Percentiles rank a stretch among this genome's conserved stretches.
Conservation (phyloP, 2,113 vertebrate genomes). For the Cervus canadensis region DNA sequence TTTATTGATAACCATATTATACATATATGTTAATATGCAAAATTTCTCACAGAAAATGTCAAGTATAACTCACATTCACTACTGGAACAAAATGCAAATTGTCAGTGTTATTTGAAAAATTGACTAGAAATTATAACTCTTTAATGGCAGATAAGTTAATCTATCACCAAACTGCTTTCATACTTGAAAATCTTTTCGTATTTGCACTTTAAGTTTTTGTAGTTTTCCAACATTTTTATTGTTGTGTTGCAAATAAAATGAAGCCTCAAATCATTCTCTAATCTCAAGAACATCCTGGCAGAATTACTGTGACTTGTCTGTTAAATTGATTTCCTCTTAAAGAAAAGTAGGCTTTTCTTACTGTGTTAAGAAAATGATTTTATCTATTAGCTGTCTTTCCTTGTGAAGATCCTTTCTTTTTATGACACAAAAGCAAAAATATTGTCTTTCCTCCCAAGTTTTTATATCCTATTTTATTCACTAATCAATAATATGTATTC, state of each 20-base stretch:
- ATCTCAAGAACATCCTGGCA: conserved; percentile 45
- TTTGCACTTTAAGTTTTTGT: background rate
- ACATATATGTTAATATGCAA: background rate
- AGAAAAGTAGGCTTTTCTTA: conserved; percentile 33
- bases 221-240: conserved; percentile 36
- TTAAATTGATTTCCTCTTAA: conserved; percentile 54
- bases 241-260: conserved; percentile 45
- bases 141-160: background rate
- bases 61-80: background rate
- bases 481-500: background rate
- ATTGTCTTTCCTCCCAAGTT: background rate
- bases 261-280: conserved; percentile 54
- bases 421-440: background rate
- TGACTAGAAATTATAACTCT: conserved; percentile 1
- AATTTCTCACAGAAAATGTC: background rate
- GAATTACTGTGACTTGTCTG: conserved; percentile 45
- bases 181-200: conserved; percentile 28
- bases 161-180: background rate
- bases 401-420: conserved; percentile 17
- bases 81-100: conserved; percentile 5
- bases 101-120: background rate
- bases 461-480: background rate
- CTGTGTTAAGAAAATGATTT: conserved; percentile 38
- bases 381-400: conserved; percentile 53
- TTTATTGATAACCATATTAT: background rate